A percentile compares a stretch with the other conserved stretches of the same genome.
These are phyloP conservation scores for Phlogophora meticulosa DNA, from an alignment of 2,888 invertebrate genomes.

Conservation along the genomic window DNA sequence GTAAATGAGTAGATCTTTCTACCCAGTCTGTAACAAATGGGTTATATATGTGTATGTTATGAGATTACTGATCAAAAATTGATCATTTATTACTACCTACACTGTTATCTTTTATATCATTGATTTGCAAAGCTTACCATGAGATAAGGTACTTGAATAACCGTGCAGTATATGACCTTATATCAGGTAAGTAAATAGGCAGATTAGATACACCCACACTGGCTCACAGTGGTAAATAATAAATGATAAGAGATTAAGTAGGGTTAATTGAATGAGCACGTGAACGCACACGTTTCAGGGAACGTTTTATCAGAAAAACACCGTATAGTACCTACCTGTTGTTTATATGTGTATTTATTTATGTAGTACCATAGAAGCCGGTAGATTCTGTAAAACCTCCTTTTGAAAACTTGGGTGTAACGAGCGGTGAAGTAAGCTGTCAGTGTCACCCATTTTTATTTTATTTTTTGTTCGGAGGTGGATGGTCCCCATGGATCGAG, in stretches of 20 bases:
- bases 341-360: too few relatives aligned
- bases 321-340: neutral
- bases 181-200: constrained; percentile 10
- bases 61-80: too few relatives aligned
- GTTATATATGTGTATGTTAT: too few relatives aligned
- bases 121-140: constrained; percentile 37
- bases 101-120: neutral
- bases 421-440: too few relatives aligned
- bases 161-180: constrained; percentile 10
- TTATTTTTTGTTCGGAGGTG: too few relatives aligned
- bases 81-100: neutral
- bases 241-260: constrained; percentile 33
- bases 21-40: too few relatives aligned
- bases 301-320: neutral
- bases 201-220: constrained; percentile 50
- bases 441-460: too few relatives aligned
- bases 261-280: constrained; percentile 46
- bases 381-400: too few relatives aligned
- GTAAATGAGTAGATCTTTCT: too few relatives aligned
- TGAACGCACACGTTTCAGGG: constrained; percentile 3
- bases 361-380: too few relatives aligned
- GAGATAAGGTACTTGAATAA: constrained; percentile 14
- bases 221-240: constrained; percentile 17
- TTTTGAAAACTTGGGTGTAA: too few relatives aligned
- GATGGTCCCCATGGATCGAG: too few relatives aligned